Evolutionary conservation across 2,888 invertebrate genomes (phyloP), one percentile per base, ranked within the genome.

Genomic region (Asteroscopus sphinx): DNA sequence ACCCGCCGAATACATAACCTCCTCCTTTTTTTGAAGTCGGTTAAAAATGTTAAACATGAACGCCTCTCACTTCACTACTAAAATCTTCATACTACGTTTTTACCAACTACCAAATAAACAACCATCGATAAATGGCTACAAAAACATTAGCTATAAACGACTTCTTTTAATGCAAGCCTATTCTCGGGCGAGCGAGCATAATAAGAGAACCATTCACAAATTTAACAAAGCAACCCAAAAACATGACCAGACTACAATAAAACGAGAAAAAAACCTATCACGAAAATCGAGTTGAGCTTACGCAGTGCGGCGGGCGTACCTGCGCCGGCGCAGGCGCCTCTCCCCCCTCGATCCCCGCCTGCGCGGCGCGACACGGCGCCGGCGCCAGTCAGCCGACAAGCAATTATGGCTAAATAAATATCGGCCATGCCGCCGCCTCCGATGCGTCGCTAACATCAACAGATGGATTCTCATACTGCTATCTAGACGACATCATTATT

Each of bases 351-450:
- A 6, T 8, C 28, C 52, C 74, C 71, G 71, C 71, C 65, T 66
- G 66, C 48, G 52, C 85, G 90, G 83, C 91, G 89, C 90, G 91
- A 87, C 91, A 81, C 86, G 91, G 91, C 93, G 93, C 93, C 93
- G 93, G 93, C 93, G 93, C 93, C 93, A 91, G 86, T 78, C 89
- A 85, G 90, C 92, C 93, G 93, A 90, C 92, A 89, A 91, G 92
- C 92, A 93, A 93, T 93, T 93, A 93, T 92, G 92, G 92, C 91
- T 93, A 93, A 93, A 93, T 93, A 93, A 93, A 93, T 93, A 93
- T 92, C 92, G 90, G 88, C 88, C 91, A 88, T 85, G 90, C 91
- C 89, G 87, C 87, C 89, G 87, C 88, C 87, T 80, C 85, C 88
- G 85, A 83, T 88, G 86, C 86, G 84, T 75, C 89, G 86, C 84